Conservation (phyloP, 2,113 vertebrate genomes). For the Rhombomys opimus region DNA sequence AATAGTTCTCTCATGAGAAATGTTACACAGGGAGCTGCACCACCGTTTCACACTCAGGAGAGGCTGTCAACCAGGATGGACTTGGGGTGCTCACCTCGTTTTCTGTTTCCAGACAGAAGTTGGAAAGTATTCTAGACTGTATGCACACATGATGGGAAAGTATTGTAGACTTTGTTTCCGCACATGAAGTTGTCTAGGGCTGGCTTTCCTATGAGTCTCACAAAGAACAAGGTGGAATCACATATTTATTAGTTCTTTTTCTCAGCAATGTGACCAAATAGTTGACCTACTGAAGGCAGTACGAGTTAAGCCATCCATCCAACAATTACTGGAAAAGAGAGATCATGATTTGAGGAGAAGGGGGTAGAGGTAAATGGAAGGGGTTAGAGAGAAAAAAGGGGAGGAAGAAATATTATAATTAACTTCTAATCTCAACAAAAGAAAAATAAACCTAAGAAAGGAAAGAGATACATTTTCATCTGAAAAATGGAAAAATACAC, state of each 20-base stretch:
- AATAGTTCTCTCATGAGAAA: not conserved
- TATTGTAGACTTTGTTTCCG: not conserved
- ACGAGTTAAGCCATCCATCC: not conserved
- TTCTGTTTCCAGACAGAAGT: not conserved
- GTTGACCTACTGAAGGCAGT: not conserved
- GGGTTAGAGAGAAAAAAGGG: not conserved
- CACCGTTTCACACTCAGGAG: not conserved
- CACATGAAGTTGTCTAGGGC: not conserved
- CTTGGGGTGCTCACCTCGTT: not conserved
- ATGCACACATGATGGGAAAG: not conserved
- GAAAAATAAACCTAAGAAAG: no score
- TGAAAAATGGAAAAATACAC: no score
- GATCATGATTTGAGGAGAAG: not conserved
- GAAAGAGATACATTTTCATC: not conserved
- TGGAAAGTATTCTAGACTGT: not conserved
- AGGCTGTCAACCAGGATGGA: not conserved
- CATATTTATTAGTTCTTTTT: not conserved
- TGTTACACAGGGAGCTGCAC: not conserved
- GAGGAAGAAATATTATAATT: not conserved
- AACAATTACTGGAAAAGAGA: not conserved
- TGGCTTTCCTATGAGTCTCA: not conserved
- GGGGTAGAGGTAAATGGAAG: not conserved
- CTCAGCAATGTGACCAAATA: not conserved
- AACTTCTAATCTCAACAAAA: not conserved
- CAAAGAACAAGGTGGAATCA: not conserved